Conservation (phyloP, 2,113 vertebrate species). For the Guaruba guarouba region DNA sequence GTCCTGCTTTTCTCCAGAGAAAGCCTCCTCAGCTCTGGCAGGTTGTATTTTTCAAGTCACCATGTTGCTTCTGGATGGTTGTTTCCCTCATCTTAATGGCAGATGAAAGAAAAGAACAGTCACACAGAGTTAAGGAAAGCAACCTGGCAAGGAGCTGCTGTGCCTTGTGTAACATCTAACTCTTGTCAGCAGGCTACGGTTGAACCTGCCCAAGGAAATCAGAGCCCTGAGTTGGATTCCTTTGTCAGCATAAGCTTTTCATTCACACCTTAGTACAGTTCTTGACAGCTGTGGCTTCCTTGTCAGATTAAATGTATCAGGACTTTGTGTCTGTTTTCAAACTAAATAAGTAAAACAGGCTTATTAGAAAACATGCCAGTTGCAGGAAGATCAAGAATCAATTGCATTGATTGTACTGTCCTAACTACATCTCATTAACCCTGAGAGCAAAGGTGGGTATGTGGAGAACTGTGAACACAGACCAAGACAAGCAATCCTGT, state of each 20-base stretch:
- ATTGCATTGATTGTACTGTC: not conserved
- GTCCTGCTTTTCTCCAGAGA: not conserved
- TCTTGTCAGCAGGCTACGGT: not conserved
- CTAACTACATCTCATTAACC: not conserved
- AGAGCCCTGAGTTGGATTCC: constrained; percentile 22
- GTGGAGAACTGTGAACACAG: not conserved
- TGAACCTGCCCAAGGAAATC: constrained; percentile 62
- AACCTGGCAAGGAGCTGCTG: not conserved
- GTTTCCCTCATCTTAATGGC: not conserved
- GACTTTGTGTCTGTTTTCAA: constrained; percentile 13
- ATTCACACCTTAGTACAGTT: constrained; percentile 67
- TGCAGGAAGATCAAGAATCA: not conserved
- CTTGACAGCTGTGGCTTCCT: constrained; percentile 63
- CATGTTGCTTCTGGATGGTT: not conserved
- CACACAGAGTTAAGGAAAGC: not conserved
- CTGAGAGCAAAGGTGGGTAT: not conserved
- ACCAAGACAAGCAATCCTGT: not conserved
- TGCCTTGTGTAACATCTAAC: constrained; percentile 4
- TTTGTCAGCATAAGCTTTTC: constrained; percentile 70
- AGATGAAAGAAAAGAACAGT: not conserved
- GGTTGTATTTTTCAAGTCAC: not conserved
- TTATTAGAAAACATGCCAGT: not conserved
- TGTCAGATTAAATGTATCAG: constrained; percentile 70
- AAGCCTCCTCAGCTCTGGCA: not conserved
- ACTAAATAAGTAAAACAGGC: not conserved